Evolutionary conservation across 2,113 vertebrate species (phyloP), one percentile per base, ranked within the genome.

Genomic region (Lagenorhynchus albirostris): DNA sequence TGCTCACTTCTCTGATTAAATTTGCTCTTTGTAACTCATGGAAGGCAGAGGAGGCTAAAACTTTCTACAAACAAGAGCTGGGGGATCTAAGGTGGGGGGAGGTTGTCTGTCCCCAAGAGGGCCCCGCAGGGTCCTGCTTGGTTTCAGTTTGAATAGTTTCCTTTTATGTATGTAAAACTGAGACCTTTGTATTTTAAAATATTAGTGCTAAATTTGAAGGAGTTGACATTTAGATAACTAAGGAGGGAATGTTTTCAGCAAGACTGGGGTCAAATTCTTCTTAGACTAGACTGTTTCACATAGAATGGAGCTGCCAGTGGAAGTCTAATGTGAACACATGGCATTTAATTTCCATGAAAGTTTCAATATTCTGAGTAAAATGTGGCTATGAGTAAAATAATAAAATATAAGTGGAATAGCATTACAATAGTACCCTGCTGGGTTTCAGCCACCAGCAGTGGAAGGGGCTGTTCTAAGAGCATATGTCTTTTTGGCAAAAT

Each of bases 401-500:
- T 71, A 41, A 88, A 93, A 82, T 50, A 26, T 13, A 89, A 95
- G 81, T 53, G 50, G 36, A 84, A 89, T 70, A 68, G 31, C n/a
- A 41, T 74, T 70, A 44, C 79, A 70, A 13, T 62, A 44, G 26
- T 55, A 58, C 41, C 74, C 84, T 68, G 2, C 62, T 68, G 77
- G 73, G 67, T 74, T 21, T 62, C 14, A 15, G 31, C n/a, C 14
- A 12, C 50, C 81, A 58, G 58, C 77, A 55, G 41, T 6, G 29
- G 50, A 68, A 96, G 58, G 33, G 33, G n/a, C 53, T 89, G 36
- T 86, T 91, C 67, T 2, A 21, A 89, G 38, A 74, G 41, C 82
- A 95, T 94, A 85, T 97, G 97, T 84, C 63, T 96, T 50, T 88
- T 96, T 97, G 97, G 97, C 96, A 97, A 92, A 47, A 77, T 80